Conservation (phyloP, 2,113 vertebrate species). For the Stigmatopora argus region DNA sequence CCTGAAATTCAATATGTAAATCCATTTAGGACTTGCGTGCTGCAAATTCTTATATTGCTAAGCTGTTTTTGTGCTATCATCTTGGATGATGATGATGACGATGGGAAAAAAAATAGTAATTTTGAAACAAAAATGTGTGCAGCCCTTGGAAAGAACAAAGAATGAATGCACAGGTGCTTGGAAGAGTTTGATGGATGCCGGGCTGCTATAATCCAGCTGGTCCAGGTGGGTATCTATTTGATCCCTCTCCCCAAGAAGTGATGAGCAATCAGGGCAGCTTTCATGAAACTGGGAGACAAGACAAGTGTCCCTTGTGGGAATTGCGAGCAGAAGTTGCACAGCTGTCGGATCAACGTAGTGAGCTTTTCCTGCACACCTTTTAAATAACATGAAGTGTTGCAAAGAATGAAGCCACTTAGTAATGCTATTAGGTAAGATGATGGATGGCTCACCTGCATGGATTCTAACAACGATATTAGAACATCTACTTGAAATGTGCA, state of each 20-base stretch:
- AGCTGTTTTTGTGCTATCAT: slow-evolving; percentile 44
- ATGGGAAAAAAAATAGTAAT: slow-evolving; percentile 20
- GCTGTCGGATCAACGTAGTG: slow-evolving; percentile 32
- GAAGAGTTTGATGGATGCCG: slow-evolving; percentile 21
- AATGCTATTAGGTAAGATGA: slow-evolving; percentile 17
- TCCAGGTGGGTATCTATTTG: slow-evolving; percentile 55
- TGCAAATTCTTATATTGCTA: slow-evolving; percentile 40
- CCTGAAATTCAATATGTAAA: slow-evolving; percentile 75
- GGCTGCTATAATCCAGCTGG: slow-evolving; percentile 36
- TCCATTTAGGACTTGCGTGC: slow-evolving; percentile 72
- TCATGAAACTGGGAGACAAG: slow-evolving; percentile 54
- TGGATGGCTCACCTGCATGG: slow-evolving; percentile 29
- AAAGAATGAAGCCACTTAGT: slow-evolving; percentile 22
- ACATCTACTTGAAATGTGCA: background rate
- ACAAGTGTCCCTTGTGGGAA: slow-evolving; percentile 53
- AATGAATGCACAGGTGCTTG: slow-evolving; percentile 3
- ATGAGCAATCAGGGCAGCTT: slow-evolving; percentile 40
- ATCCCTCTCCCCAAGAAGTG: slow-evolving; percentile 43
- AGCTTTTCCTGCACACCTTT: slow-evolving; percentile 31
- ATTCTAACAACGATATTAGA: background rate
- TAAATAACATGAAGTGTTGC: slow-evolving; percentile 34
- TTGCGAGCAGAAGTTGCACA: slow-evolving; percentile 44
- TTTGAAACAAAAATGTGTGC: slow-evolving; percentile 25
- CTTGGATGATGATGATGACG: slow-evolving; percentile 28
- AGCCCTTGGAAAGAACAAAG: slow-evolving; percentile 30